phyloP scores from a whole-genome alignment of 2,888 invertebrate genomes.

The Apeira syringaria region DNA sequence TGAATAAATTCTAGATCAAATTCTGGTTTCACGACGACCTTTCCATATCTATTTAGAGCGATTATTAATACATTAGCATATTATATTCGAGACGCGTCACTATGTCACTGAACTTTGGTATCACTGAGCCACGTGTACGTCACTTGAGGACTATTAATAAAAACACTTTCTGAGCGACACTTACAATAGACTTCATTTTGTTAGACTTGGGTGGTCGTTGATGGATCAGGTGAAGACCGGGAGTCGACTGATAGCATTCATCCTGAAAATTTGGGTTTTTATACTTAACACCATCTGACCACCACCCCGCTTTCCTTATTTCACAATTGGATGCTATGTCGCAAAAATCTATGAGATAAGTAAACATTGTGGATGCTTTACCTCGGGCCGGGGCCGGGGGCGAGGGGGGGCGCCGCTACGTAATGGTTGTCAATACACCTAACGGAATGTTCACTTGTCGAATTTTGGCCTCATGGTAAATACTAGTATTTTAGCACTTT shows the following conservation, averaged over 20 bases:
- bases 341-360: conserved; percentile 78
- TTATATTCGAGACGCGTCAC: conserved; percentile 14
- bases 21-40: conserved; percentile 14
- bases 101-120: conserved; percentile 36
- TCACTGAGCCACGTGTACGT: conserved; percentile 21
- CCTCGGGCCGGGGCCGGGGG: conserved; percentile 58
- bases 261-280: conserved; percentile 73
- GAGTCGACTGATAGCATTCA: conserved; percentile 64
- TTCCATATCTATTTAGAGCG: conserved; percentile 14
- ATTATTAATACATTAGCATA: conserved; percentile 15
- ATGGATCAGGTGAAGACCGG: conserved; percentile 52
- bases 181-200: conserved; percentile 78
- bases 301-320: conserved; percentile 68
- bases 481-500: too few species aligned
- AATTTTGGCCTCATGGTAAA: conserved; percentile 53
- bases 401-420: conserved; percentile 42
- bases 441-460: conserved; percentile 67
- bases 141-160: conserved; percentile 1
- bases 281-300: conserved; percentile 64
- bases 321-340: conserved; percentile 70
- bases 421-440: conserved; percentile 71
- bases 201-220: conserved; percentile 46
- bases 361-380: conserved; percentile 78
- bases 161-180: conserved; percentile 42
- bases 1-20: conserved; percentile 32